phyloP scores from a whole-genome alignment of 2,888 invertebrate species.

The Gari tellinella region DNA sequence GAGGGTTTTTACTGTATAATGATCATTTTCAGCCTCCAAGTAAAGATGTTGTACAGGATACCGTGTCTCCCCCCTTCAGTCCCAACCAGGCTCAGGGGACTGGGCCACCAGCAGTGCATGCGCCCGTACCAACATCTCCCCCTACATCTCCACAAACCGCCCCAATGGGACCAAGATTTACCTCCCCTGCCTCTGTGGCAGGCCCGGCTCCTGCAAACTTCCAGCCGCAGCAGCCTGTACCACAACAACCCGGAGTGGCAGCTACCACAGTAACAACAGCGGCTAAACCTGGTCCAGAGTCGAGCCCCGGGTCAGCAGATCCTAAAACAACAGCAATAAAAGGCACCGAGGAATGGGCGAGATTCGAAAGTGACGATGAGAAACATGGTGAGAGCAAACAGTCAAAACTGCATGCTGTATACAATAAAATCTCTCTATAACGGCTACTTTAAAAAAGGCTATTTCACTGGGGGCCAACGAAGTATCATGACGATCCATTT shows the following conservation, averaged over 20 bases:
- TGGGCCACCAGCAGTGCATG: conserved; percentile 5
- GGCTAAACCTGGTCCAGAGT: conserved; percentile 7
- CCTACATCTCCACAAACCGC: conserved; percentile 48
- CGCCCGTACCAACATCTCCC: conserved; percentile 37
- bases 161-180: conserved; percentile 31
- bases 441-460: no score
- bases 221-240: conserved; percentile 5
- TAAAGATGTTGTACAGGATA: conserved; percentile 66
- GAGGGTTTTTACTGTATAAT: no score
- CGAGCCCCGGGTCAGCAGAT: not conserved
- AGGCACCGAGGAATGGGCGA: conserved; percentile 55
- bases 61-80: conserved; percentile 73
- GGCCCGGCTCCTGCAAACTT: conserved; percentile 56
- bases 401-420: no score
- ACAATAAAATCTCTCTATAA: no score
- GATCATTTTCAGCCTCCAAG: conserved; percentile 55
- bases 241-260: not conserved
- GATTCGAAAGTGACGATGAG: conserved; percentile 60
- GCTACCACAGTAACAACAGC: conserved; percentile 1
- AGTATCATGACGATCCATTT: no score
- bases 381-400: conserved; percentile 36
- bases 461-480: no score
- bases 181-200: conserved; percentile 63
- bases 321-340: conserved; percentile 27
- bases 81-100: conserved; percentile 45